These are phyloP conservation scores for Tribolium castaneum DNA, from an alignment of 1,140 invertebrate genomes.

Conservation along the genomic window DNA sequence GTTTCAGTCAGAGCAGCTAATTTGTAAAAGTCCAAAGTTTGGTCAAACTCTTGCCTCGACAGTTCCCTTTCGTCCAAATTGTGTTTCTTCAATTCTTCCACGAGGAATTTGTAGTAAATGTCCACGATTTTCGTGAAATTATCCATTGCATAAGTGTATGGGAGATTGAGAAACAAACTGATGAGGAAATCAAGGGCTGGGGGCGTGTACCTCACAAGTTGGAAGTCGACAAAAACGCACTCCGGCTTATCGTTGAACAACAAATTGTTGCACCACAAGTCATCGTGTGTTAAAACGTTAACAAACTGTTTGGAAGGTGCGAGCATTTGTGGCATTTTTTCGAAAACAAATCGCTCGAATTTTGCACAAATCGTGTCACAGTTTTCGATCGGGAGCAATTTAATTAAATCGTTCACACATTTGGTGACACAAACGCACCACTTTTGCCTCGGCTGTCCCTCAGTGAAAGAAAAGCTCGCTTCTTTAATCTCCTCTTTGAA, in stretches of 20 bases:
- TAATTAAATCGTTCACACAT: slow-evolving; percentile 65
- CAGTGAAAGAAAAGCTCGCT: slow-evolving; percentile 63
- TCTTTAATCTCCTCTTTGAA: slow-evolving; percentile 65
- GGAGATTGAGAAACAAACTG: slow-evolving; percentile 67
- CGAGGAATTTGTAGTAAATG: slow-evolving; percentile 66
- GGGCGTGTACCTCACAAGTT: slow-evolving; percentile 68
- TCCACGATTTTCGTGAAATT: slow-evolving; percentile 64
- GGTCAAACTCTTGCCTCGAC: slow-evolving; percentile 61
- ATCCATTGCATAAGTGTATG: slow-evolving; percentile 62
- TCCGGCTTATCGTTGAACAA: slow-evolving; percentile 68
- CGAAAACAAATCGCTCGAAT: slow-evolving; percentile 58
- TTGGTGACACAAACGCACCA: slow-evolving; percentile 65
- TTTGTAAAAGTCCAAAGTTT: slow-evolving; percentile 54
- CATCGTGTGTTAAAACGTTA: slow-evolving; percentile 70
- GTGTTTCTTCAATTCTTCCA: slow-evolving; percentile 60
- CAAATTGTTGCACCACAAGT: slow-evolving; percentile 74
- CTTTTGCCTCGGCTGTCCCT: slow-evolving; percentile 57
- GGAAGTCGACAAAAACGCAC: slow-evolving; percentile 73
- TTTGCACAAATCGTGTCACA: slow-evolving; percentile 56
- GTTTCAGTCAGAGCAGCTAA: slow-evolving; percentile 34
- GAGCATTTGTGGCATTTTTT: slow-evolving; percentile 63
- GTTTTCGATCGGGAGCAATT: slow-evolving; percentile 59
- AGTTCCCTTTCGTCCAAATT: slow-evolving; percentile 62
- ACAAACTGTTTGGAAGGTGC: slow-evolving; percentile 66
- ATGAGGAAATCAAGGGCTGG: slow-evolving; percentile 66